Percentiles rank a stretch among this genome's conserved stretches.
Evolutionary conservation across 2,113 vertebrate genomes (phyloP).

Genomic region (Anhinga anhinga): DNA sequence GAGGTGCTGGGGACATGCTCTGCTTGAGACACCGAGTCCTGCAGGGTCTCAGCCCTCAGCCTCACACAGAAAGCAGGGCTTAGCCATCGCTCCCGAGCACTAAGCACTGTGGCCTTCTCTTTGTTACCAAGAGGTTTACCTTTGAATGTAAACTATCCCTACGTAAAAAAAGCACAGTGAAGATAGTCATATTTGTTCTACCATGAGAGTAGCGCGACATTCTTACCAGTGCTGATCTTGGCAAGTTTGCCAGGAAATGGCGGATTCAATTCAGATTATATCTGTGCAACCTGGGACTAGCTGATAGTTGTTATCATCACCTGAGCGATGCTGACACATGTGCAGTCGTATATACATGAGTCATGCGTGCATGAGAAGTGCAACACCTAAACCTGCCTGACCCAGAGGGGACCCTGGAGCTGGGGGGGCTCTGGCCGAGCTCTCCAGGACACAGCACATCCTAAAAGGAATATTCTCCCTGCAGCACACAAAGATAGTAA

Average conservation of each 20-base stretch:
- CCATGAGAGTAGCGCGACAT: neutral
- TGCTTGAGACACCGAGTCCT: neutral
- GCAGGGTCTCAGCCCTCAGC: neutral
- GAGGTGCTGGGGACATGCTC: neutral
- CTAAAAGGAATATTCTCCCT: neutral
- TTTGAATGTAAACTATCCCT: neutral
- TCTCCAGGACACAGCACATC: neutral
- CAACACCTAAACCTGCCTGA: neutral
- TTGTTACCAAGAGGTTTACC: accelerated
- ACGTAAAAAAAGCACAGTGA: neutral
- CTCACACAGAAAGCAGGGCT: neutral
- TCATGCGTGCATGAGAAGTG: accelerated
- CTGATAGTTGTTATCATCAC: neutral
- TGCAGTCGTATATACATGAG: too few species aligned
- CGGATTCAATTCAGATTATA: neutral
- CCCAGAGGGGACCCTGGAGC: neutral
- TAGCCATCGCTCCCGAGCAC: accelerated
- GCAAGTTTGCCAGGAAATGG: neutral
- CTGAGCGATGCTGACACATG: neutral
- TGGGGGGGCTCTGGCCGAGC: neutral
- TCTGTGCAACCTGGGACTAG: neutral
- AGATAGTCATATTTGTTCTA: neutral
- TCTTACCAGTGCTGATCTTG: neutral
- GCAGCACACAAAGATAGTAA: neutral
- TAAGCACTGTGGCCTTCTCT: neutral